Conservation (phyloP, 2,797 vertebrate species). For the Rhincodon typus region DNA sequence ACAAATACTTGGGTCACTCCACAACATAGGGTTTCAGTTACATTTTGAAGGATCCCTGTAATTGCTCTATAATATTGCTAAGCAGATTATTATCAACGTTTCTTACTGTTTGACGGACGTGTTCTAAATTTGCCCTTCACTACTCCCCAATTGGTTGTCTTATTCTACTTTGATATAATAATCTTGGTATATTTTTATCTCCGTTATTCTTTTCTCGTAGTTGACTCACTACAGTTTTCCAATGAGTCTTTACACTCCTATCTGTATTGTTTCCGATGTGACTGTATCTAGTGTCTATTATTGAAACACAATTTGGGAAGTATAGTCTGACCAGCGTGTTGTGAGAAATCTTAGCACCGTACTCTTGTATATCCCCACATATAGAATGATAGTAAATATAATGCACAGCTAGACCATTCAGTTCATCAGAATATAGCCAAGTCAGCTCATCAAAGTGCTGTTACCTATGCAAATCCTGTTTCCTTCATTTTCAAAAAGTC, state of each 20-base stretch:
- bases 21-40: neutral
- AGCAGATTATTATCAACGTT: neutral
- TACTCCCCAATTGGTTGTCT: neutral
- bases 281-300: neutral
- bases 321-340: neutral
- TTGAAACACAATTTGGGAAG: neutral
- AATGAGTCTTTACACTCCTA: neutral
- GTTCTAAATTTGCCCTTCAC: neutral
- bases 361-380: neutral
- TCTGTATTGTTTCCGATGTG: neutral
- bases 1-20: neutral
- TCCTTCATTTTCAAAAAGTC: neutral
- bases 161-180: neutral
- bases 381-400: neutral
- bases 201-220: neutral
- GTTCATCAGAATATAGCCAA: neutral
- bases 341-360: neutral
- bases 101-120: neutral
- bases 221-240: neutral
- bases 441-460: neutral
- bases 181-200: neutral
- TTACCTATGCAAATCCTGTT: neutral
- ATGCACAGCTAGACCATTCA: neutral
- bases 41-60: neutral
- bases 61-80: neutral